Conservation (phyloP, 2,888 invertebrate genomes). For the Dynastes hyllus region DNA sequence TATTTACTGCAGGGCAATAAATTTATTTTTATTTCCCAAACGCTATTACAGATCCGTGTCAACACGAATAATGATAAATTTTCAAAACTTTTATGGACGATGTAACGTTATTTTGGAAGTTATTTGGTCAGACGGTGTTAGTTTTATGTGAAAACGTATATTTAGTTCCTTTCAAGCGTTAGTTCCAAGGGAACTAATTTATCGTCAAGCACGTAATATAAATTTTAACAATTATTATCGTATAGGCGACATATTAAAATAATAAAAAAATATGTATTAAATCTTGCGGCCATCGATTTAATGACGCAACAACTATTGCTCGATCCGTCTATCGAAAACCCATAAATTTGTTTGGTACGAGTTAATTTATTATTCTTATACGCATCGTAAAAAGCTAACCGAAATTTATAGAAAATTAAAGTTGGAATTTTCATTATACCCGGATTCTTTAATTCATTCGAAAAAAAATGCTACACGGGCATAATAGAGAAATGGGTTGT, state of each 20-base stretch:
- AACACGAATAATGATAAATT: constrained; percentile 45
- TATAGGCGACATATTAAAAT: constrained; percentile 2
- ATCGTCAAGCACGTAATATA: constrained; percentile 27
- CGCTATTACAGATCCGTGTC: constrained; percentile 36
- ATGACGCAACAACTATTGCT: constrained; percentile 42
- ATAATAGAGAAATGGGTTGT: no score
- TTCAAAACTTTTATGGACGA: constrained; percentile 36
- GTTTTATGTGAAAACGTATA: not conserved
- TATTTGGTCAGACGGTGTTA: constrained; percentile 11
- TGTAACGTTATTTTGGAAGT: constrained; percentile 35
- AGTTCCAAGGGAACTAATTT: constrained; percentile 30
- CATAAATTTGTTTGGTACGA: constrained; percentile 22
- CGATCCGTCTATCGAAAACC: constrained; percentile 28
- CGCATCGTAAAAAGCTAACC: constrained; percentile 8
- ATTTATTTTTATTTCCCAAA: constrained; percentile 35
- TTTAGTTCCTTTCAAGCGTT: constrained; percentile 16
- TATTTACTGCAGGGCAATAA: constrained; percentile 25
- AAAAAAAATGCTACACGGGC: no score
- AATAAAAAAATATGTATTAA: constrained; percentile 17
- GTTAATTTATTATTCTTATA: constrained; percentile 24
- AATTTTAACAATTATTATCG: constrained; percentile 40
- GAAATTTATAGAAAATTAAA: constrained; percentile 35
- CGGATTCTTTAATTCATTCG: no score
- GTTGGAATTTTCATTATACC: constrained; percentile 13
- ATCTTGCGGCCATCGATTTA: constrained; percentile 17